Evolutionary conservation across 2,797 vertebrate genomes (phyloP), one percentile per base, ranked within the genome.

Genomic region (Rhinophrynus dorsalis): DNA sequence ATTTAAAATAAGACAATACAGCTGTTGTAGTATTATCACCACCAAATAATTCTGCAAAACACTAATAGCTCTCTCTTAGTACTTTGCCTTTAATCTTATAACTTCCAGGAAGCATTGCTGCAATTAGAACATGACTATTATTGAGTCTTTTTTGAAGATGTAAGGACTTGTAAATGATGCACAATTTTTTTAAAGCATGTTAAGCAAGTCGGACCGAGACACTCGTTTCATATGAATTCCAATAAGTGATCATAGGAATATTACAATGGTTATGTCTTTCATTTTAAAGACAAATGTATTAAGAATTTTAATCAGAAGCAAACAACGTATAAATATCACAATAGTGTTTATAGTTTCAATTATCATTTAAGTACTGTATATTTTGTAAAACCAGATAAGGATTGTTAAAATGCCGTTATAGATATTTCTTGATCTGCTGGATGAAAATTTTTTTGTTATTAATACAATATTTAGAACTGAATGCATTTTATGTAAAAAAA

Each of bases 371-470:
- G 42, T 55, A 70, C 42, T 70, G 63, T 85, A 78, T 82, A 86
- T 90, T 91, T 91, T 89, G 75, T 90, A 90, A 87, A 81, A 85
- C 85, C 80, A 86, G 84, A 82, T 85, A 88, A 81, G 83, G 80
- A 74, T 83, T 72, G 68, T 82, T 17, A 78, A 86, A 77, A 83
- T 85, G 84, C 85, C 83, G 73, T 80, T 57, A 21, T 57, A 52
- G 48, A 61, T 56, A 62, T 56, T 70, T 63, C 21, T 45, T 35
- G 48, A 62, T 70, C 59, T 71, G 21, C 30, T 18, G 12, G 24
- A 38, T 63, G 24, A 48, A 56, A 56, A 1, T n/a, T 50, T 62
- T n/a, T 37, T 60, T 69, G 67, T 50, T 63, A 56, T 48, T n/a
- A 13, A 48, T 63, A 51, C 59, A 71, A 71, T 47, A 56, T 26